Conservation (phyloP, 2,113 vertebrate genomes). For the Mastomys coucha region DNA sequence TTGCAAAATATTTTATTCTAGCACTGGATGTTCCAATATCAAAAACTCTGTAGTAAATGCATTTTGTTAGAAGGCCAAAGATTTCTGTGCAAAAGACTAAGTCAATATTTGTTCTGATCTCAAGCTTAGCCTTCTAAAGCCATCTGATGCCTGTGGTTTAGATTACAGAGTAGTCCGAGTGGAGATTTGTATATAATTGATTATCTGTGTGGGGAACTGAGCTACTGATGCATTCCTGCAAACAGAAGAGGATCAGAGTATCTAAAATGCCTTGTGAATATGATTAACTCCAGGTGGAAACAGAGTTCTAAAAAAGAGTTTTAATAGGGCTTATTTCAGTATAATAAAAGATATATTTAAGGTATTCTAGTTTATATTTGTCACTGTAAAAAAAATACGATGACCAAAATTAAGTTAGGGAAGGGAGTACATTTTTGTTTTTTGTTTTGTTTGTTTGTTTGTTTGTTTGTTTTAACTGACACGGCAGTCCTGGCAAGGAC, state of each 20-base stretch:
- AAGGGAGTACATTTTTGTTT: too few species aligned
- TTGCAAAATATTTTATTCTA: not conserved
- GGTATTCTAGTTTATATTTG: not conserved
- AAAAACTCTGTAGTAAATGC: not conserved
- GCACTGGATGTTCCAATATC: not conserved
- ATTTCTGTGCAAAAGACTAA: slow-evolving; percentile 5
- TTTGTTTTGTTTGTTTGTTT: not conserved
- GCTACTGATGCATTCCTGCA: not conserved
- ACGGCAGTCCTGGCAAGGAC: too few species aligned
- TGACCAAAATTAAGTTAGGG: not conserved
- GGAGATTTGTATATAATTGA: slow-evolving; percentile 5
- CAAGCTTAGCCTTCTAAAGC: slow-evolving; percentile 17
- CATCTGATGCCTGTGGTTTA: not conserved
- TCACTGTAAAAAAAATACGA: not conserved
- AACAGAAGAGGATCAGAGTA: not conserved
- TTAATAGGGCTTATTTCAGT: not conserved
- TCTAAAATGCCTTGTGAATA: not conserved
- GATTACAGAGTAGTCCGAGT: not conserved
- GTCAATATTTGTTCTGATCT: slow-evolving; percentile 59
- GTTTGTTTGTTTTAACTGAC: not conserved
- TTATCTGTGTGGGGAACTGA: not conserved
- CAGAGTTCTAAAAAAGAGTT: not conserved
- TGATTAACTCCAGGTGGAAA: not conserved
- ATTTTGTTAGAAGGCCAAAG: slow-evolving; percentile 20
- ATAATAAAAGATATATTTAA: not conserved